Conservation (phyloP, 2,113 vertebrate genomes). For the Oreochromis aureus region DNA sequence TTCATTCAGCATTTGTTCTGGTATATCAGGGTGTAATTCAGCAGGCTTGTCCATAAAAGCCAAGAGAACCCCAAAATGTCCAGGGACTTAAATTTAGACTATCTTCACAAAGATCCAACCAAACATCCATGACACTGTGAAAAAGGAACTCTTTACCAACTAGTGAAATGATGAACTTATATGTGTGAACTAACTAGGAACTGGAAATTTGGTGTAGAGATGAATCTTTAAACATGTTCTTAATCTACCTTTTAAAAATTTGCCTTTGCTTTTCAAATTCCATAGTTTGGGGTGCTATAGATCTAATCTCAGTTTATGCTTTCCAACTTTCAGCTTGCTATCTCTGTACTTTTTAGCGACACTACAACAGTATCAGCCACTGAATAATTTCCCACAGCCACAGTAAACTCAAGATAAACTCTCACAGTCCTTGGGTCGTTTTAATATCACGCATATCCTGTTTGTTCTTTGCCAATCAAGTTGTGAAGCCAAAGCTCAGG, state of each 20-base stretch:
- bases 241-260: neutral
- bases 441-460: neutral
- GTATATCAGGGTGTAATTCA: neutral
- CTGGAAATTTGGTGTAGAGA: neutral
- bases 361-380: neutral
- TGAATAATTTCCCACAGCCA: neutral
- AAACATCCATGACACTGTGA: neutral
- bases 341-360: neutral
- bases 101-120: neutral
- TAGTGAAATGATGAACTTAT: neutral
- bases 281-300: neutral
- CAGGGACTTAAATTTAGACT: neutral
- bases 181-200: neutral
- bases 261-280: neutral
- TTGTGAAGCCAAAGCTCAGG: neutral
- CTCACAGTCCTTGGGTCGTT: conserved; percentile 3
- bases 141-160: neutral
- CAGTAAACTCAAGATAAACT: neutral
- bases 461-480: neutral
- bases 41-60: neutral
- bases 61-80: neutral
- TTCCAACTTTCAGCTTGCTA: neutral
- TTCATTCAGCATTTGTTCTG: neutral
- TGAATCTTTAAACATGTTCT: neutral
- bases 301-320: neutral